Evolutionary conservation across 1,140 invertebrate genomes (phyloP), one percentile per base, ranked within the genome.

Genomic region (Pseudoatta argentina): DNA sequence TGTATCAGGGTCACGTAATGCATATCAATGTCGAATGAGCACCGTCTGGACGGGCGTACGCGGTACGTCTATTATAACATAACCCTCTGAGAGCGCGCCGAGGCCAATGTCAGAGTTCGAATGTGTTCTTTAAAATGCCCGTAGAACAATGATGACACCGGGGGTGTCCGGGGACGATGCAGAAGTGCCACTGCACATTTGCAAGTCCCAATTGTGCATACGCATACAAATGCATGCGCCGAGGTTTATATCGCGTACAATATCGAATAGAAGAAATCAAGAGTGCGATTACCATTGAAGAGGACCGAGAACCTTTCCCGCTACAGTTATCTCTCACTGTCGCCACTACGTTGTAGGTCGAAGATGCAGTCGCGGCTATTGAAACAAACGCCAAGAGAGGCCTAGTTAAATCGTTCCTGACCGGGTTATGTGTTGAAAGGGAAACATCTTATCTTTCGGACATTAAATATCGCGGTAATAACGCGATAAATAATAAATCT

Each of bases 91-190:
- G 48, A 51, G 48, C 14, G n/a, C 67, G 24, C 67, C 30, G 73
- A 71, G 89, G 86, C 85, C 92, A 92, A 91, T 92, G 92, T 92
- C 91, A 91, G 81, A 92, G 88, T 91, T 91, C 87, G 86, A 91
- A 92, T 81, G 81, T 63, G 72, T 78, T 78, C 61, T 90, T 88
- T 82, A 90, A 91, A 91, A 82, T 44, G 34, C 75, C 12, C 39
- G 3, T 73, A 27, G 71, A 86, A 89, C 88, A 90, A 89, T 86
- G 53, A 73, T 3, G 39, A 0, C 7, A 0, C 7, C 5, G 21
- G 8, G 18, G 48, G 6, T 73, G 71, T 79, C 53, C 73, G 44
- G 59, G 51, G 18, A 24, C 85, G 76, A 76, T 16, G 79, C 24
- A 63, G 66, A 78, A 89, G 87, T 89, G 87, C 77, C 85, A 78